Evolutionary conservation across 2,888 invertebrate species (phyloP), one percentile per base, ranked within the genome.

Genomic region (Netelia fuscicornis): DNA sequence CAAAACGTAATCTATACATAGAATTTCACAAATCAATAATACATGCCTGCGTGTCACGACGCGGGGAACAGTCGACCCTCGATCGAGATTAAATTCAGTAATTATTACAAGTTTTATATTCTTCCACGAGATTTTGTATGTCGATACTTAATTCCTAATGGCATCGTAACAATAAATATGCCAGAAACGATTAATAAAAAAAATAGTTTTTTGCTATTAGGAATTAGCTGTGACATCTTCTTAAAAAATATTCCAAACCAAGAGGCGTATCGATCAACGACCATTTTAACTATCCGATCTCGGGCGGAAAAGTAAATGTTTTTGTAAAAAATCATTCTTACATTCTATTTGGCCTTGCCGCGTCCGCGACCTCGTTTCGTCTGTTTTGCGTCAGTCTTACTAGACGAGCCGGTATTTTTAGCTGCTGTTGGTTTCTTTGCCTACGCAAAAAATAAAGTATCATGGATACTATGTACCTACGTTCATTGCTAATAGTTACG

Each of bases 291-390:
- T 37, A 6, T 6, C 37, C 37, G 6, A 6, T 37, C 37, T 6
- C 6, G 6, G 6, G 37, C 5, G 37, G 6, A 52, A 52, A 11
- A n/a, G 13, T 77, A 1, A 65, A 13, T 10, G 72, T 52, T 68
- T 25, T 54, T 58, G 23, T 25, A 11, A 23, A 11, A 52, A 37
- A 70, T 48, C 20, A 44, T 68, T 68, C 23, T 44, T 37, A 42
- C 37, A 37, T 37, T 37, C 37, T 88, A 90, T 83, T 90, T 91
- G 76, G 86, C 87, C 76, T 88, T 91, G 52, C 91, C 91, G 13
- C 91, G 89, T 30, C 92, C 91, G 44, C 86, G 89, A 30, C 90
- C 91, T 75, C 90, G 90, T 78, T 89, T 89, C 20, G 72, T 89
- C 1, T 87, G 67, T 48, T 87, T 89, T 48, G 82, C 58, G 68